Conservation (phyloP, 2,797 vertebrate genomes). For the Clarias laeviceps region DNA sequence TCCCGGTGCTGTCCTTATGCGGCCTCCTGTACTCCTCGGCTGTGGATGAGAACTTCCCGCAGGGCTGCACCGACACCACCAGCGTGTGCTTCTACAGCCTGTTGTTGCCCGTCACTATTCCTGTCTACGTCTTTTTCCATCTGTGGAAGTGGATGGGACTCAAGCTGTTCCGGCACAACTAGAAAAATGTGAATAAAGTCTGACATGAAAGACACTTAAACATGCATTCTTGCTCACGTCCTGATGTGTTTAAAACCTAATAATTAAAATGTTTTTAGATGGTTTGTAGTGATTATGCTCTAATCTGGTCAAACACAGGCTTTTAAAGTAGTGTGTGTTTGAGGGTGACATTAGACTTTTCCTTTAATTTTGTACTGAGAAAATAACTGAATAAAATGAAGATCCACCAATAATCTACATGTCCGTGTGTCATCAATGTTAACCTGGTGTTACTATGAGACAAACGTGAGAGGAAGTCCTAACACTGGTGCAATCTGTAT, state of each 20-base stretch:
- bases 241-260: conserved; percentile 1
- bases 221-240: neutral
- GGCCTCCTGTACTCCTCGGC: conserved; percentile 87
- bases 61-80: conserved; percentile 84
- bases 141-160: conserved; percentile 94
- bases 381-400: neutral
- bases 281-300: neutral
- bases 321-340: neutral
- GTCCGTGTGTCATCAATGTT: too few relatives aligned
- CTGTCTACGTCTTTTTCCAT: conserved; percentile 93
- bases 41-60: conserved; percentile 87
- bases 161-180: conserved; percentile 93
- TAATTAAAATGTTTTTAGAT: neutral
- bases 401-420: neutral
- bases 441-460: neutral
- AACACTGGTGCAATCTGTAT: neutral
- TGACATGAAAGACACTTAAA: neutral
- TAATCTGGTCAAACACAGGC: neutral
- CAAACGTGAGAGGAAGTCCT: neutral
- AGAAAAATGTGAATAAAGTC: conserved; percentile 45
- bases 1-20: conserved; percentile 84
- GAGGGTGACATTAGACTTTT: neutral
- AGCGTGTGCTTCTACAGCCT: conserved; percentile 94
- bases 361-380: neutral
- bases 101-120: conserved; percentile 86